Evolutionary conservation across 2,113 vertebrate species (phyloP), one percentile per base, ranked within the genome.

Genomic region (Malurus melanocephalus): DNA sequence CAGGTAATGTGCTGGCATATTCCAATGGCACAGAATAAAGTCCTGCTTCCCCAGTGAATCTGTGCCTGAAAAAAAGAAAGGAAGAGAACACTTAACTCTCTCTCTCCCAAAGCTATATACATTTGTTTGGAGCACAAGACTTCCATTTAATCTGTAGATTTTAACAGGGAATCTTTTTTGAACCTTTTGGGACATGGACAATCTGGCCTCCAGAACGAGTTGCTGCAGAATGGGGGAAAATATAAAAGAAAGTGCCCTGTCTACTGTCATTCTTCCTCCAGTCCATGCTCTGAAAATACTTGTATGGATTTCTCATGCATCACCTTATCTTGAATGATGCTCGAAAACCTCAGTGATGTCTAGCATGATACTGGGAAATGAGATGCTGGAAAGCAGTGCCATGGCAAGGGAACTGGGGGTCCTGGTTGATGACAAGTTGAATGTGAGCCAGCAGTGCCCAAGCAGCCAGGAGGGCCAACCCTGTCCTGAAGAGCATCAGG

Each of bases 1-100:
- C 0, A 2, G 30, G 16, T 27, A 24, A 26, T 19, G 42, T 0
- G 6, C 26, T 48, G 42, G 18, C 26, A 21, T 30, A 52, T 48
- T 73, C 65, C 55, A 64, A 4, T 2, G 16, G 28, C 15, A 49
- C 13, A 42, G 56, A 81, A 49, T 33, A 30, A 69, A 78, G 21
- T 52, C 30, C 26, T 68, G 10, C 35, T 78, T 78, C 27, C 27
- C 21, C 62, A 48, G 30, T 22, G 23, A 79, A 85, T 38, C n/a
- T 42, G 15, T 33, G 52, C 61, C 42, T 42, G 35, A 73, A 66
- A 55, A 46, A 55, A n/a, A 30, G n/a, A 61, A 67, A 56, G 45
- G 32, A 73, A 4, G 40, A 83, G 30, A 30, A 72, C 7, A 20
- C 9, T 51, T 35, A 71, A 59, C n/a, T 18, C 11, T 45, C 45